phyloP scores from a whole-genome alignment of 2,888 invertebrate genomes.

The Zele albiditarsus region DNA sequence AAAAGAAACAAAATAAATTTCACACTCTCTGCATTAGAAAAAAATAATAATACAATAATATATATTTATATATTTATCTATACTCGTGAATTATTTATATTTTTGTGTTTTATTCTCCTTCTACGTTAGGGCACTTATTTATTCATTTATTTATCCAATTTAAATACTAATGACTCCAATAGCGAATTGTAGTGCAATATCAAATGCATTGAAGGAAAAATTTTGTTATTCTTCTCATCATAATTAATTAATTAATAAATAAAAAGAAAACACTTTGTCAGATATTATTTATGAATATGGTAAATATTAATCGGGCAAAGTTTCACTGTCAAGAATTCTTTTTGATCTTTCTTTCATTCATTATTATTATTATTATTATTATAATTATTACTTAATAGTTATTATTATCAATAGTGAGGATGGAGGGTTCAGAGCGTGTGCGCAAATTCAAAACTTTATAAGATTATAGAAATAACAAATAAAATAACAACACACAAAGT shows the following conservation, averaged over 20 bases:
- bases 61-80: background rate
- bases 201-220: background rate
- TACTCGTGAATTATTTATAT: background rate
- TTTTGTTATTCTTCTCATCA: background rate
- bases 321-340: too few species aligned
- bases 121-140: background rate
- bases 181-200: background rate
- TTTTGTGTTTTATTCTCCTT: background rate
- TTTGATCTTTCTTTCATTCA: too few species aligned
- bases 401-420: too few species aligned
- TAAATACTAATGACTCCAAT: background rate
- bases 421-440: too few species aligned
- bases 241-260: background rate
- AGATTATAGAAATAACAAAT: too few species aligned
- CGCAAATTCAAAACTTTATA: too few species aligned
- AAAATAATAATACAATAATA: background rate
- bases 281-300: background rate
- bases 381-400: too few species aligned
- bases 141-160: background rate
- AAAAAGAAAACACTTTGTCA: background rate
- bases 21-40: too few species aligned
- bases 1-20: background rate
- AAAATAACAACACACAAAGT: too few species aligned
- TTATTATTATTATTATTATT: too few species aligned
- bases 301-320: background rate